Evolutionary conservation across 2,113 vertebrate species (phyloP), one percentile per base, ranked within the genome.

Genomic region (Steatornis caripensis): DNA sequence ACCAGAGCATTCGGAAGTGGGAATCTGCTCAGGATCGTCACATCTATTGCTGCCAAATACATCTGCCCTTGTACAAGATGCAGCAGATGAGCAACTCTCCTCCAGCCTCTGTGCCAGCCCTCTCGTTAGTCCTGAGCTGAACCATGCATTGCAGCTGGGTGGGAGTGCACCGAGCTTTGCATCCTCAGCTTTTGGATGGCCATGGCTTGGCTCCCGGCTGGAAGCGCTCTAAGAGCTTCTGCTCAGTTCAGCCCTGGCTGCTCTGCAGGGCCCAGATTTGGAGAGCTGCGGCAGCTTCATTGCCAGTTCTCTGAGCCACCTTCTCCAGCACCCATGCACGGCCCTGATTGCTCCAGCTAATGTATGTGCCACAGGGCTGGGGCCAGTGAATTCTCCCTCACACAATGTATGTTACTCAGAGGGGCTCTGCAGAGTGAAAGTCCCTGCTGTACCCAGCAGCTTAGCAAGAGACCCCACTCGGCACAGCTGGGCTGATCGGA

Each of bases 361-460:
- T 0, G 0, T 1, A 1, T 0, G 0, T 30, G 49, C 61, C 3
- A 3, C 36, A 48, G 65, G 39, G 39, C 43, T 74, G 45, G 16
- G 32, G 54, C 8, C 36, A 16, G 27, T 10, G 37, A 23, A 7
- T 32, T 19, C 12, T 49, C 37, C 62, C 76, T 1, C 1, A 2
- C 13, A 5, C 0, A 0, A 18, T 14, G 4, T 9, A 45, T 39
- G 72, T 43, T 54, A 39, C 23, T 43, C 2, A 1, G 34, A 70
- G 55, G 43, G 36, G 53, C 14, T 22, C 71, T 26, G 16, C 8
- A 1, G 55, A 41, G 43, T 16, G 43, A 51, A 51, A 30, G 53
- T 22, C 23, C 76, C 32, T 9, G 12, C 64, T 45, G 17, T 14
- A 19, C 8, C 21, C n/a, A 13, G 29, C 46, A 37, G 6, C 36